Evolutionary conservation across 2,113 vertebrate genomes (phyloP), one percentile per base, ranked within the genome.

Genomic region (Siniperca chuatsi): DNA sequence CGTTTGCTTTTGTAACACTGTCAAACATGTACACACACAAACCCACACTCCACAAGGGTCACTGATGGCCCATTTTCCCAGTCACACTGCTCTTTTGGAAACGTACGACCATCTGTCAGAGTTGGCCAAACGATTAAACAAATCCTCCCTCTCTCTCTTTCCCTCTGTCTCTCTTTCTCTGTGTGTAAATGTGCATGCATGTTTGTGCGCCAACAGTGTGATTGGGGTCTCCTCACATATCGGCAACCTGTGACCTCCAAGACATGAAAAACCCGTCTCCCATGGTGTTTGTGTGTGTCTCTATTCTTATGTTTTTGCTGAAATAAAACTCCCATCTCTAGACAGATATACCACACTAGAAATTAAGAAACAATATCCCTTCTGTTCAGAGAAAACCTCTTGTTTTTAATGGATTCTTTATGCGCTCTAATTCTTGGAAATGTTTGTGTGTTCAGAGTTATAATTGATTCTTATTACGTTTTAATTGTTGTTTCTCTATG

Each of bases 21-120:
- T 79, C 86, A 81, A 73, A 84, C 87, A 89, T 73, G 73, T 81
- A 54, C 78, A 75, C 75, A 78, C 84, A 89, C 62, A 84, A 46
- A 79, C 58, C 77, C 88, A 65, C 89, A 67, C 89, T 70, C 72
- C 33, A 65, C 20, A 90, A 93, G 93, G 95, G 95, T 96, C 81
- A 78, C 91, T 23, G 72, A 78, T 61, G 78, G 89, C 90, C 93
- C 90, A 0, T 79, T 83, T 90, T 77, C 89, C 61, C 88, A 84
- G 90, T 90, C 78, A 71, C 92, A 64, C 92, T 94, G 93, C 92
- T 95, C 92, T 91, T 93, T 90, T 95, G 86, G 91, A 93, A 91
- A 84, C 79, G 89, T 92, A 84, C 87, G 92, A 90, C 96, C 96
- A 96, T 97, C 96, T 97, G 96, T 96, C 88, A 72, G 95, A 94